These are phyloP conservation scores for Saguinus imperator DNA, from an alignment of 2,113 vertebrate genomes.

Conservation along the genomic window DNA sequence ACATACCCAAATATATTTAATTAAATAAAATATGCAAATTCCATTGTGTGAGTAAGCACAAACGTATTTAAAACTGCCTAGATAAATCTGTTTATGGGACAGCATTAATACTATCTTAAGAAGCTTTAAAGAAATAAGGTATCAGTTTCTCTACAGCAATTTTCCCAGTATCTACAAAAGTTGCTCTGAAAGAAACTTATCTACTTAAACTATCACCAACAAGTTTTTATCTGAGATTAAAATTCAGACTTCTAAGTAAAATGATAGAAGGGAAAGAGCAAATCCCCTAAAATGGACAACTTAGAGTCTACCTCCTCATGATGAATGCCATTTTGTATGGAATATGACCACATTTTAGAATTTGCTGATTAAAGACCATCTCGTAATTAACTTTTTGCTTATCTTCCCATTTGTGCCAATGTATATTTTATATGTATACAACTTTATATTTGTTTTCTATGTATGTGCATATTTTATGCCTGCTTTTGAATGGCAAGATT, in stretches of 20 bases:
- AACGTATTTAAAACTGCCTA: neutral
- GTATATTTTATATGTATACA: neutral
- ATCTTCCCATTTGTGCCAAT: neutral
- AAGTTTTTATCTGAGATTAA: constrained; percentile 25
- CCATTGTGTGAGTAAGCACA: neutral
- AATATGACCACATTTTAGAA: neutral
- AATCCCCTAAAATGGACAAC: neutral
- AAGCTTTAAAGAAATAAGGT: neutral
- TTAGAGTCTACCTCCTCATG: neutral
- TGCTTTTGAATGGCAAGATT: neutral
- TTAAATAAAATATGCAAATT: neutral
- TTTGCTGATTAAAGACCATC: neutral
- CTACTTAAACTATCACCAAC: neutral
- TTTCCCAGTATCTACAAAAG: neutral
- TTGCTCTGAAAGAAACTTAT: constrained; percentile 30
- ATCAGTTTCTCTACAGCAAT: constrained; percentile 3
- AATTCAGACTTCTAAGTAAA: constrained; percentile 22
- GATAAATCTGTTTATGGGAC: neutral
- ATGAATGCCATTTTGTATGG: neutral
- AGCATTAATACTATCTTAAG: neutral
- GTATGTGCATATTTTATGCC: neutral
- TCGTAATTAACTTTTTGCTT: neutral
- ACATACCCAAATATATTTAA: neutral
- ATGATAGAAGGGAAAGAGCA: neutral
- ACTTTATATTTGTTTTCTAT: neutral